Evolutionary conservation across 1,140 invertebrate genomes (phyloP).

Genomic region (Bombus confusus): DNA sequence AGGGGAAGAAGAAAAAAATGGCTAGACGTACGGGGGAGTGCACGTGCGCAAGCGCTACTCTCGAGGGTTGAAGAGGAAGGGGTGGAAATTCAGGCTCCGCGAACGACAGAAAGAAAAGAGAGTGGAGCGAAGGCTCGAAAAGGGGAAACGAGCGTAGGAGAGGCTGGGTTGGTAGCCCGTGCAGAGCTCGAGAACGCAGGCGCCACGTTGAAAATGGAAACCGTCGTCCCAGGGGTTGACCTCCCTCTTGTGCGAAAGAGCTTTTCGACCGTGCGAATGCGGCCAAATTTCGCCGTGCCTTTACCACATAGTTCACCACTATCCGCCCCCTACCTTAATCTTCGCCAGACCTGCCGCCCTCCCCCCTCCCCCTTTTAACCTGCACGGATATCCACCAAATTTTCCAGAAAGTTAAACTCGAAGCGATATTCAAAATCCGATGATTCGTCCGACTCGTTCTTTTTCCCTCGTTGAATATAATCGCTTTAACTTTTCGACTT

Average conservation of each 20-base stretch:
- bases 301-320: conserved; percentile 27
- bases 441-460: background rate
- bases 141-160: conserved; percentile 33
- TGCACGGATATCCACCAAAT: conserved; percentile 33
- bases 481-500: conserved; percentile 43
- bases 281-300: conserved; percentile 58
- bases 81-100: conserved; percentile 9
- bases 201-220: conserved; percentile 59
- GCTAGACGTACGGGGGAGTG: conserved; percentile 21
- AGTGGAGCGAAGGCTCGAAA: conserved; percentile 21
- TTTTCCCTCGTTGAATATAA: background rate
- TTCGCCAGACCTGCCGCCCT: too few relatives aligned
- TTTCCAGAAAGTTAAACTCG: conserved; percentile 42
- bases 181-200: conserved; percentile 55
- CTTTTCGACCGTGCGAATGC: conserved; percentile 56
- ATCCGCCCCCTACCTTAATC: background rate
- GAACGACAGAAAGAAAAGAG: background rate
- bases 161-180: conserved; percentile 46
- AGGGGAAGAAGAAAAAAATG: conserved; percentile 27
- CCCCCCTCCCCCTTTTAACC: background rate
- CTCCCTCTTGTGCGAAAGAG: conserved; percentile 39
- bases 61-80: background rate
- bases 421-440: conserved; percentile 17
- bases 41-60: conserved; percentile 16
- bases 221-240: conserved; percentile 50